Evolutionary conservation across 2,888 invertebrate species (phyloP).

Genomic region (Brachypterus glaber): DNA sequence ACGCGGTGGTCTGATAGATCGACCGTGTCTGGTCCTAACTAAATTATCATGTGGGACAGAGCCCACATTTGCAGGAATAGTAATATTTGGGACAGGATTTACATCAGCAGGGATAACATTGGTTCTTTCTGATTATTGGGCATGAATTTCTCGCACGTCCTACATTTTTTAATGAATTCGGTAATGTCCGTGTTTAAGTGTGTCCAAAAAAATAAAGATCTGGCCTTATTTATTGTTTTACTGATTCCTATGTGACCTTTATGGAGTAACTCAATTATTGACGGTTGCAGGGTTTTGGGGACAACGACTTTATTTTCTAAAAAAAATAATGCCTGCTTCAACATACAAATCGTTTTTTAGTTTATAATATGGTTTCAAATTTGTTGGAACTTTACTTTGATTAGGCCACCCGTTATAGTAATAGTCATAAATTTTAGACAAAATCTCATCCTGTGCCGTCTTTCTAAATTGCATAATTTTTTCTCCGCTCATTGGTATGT

Average conservation of each 20-base stretch:
- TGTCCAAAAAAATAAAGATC: constrained; percentile 3
- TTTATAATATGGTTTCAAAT: constrained; percentile 11
- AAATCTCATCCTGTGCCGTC: constrained; percentile 13
- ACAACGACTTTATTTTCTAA: constrained; percentile 18
- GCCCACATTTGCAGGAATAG: no score
- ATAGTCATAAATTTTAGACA: constrained; percentile 16
- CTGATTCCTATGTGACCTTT: constrained; percentile 3
- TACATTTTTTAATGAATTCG: constrained; percentile 8
- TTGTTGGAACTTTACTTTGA: constrained; percentile 3
- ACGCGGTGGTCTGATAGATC: no score
- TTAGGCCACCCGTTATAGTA: constrained; percentile 20
- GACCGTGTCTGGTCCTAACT: no score
- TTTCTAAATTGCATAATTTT: constrained; percentile 13
- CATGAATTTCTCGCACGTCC: constrained; percentile 10
- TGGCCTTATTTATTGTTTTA: constrained; percentile 9
- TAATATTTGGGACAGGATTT: no score
- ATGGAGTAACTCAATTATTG: not conserved
- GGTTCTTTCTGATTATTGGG: constrained; percentile 5
- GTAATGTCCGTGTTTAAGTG: constrained; percentile 3
- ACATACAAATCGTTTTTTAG: constrained; percentile 15
- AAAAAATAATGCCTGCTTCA: constrained; percentile 17
- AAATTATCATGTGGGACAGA: no score
- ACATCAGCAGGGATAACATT: not conserved
- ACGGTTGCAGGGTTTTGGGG: constrained; percentile 4
- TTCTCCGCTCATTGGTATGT: constrained; percentile 16